Base-by-base conservation (phyloP, 2,888 invertebrate genomes). In the Tubiluchus corallicola region DNA sequence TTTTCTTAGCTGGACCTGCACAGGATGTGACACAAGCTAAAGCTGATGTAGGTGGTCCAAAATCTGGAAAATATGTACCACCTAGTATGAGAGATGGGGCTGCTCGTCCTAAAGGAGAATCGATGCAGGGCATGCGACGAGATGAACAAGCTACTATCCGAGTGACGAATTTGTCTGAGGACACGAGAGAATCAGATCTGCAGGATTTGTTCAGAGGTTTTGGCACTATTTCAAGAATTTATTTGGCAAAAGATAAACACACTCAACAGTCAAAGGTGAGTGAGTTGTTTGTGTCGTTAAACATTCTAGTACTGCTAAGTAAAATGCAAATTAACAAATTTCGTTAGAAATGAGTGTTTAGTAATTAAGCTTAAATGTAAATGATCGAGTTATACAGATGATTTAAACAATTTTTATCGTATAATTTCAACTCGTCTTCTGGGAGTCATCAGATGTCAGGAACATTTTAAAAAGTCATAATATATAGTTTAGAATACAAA, bases 151-250 rank as follows among this genome's bases (percentile, higher is more conserved):
- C 83, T 2, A 94, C 98, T 13, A 88, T 98, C 54, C 79, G 96
- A 53, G 90, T 98, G 50, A 90, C 94, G 9, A 98, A 98, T 68
- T 71, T 98, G 41, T 90, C 94, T 2, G 92, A 94, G 64, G 90
- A 88, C 50, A 90, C 92, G 43, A 61, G 68, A 2, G 96, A 98
- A 62, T 76, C 78, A 9, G 96, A 98, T 71, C 72, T 98, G 52
- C 90, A 94, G 58, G 92, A 94, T 54, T 71, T 98, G 45, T 96
- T 98, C 45, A 80, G 82, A 60, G 80, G 79, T 38, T 90, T 96
- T 61, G 98, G 98, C 2, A 79, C 79, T 1, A 80, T 92, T 49
- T 80, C 82, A 55, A 84, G 98, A 62, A 75, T 94, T 55, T 99
- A 83, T 64, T 74, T 98, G 56, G 94, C 96, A 9, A 90, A 92